These are phyloP conservation scores for Butastur rufipennis DNA, from an alignment of 2,113 vertebrate species.

Conservation along the genomic window DNA sequence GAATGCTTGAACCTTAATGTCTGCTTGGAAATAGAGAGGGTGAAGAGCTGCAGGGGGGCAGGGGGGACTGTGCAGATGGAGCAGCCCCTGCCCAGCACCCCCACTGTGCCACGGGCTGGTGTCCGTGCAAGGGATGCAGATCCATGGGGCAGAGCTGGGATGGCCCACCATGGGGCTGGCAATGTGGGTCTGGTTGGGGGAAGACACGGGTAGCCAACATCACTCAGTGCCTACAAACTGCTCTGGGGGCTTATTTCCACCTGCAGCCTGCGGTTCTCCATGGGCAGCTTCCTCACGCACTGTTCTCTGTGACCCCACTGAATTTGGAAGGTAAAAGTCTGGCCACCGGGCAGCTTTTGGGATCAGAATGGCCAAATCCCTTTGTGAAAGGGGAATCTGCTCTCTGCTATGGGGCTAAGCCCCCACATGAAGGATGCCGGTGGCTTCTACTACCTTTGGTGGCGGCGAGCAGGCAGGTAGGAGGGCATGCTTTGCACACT, in stretches of 20 bases:
- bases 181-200: background rate
- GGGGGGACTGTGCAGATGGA: background rate
- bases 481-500: background rate
- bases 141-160: background rate
- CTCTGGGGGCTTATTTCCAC: background rate
- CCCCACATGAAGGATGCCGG: no score
- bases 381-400: background rate
- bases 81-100: background rate
- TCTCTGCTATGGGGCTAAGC: background rate
- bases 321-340: background rate
- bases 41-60: background rate
- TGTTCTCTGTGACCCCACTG: background rate
- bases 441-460: background rate
- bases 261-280: no score
- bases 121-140: background rate
- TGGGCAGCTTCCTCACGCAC: background rate
- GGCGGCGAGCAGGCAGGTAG: background rate
- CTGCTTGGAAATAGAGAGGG: background rate
- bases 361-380: background rate
- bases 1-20: background rate
- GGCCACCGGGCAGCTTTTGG: background rate
- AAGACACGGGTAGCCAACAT: background rate
- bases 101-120: accelerated
- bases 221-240: background rate
- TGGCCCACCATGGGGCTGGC: background rate